Evolutionary conservation across 2,797 vertebrate genomes (phyloP), one percentile per base, ranked within the genome.

Genomic region (Enteromius paludinosus): DNA sequence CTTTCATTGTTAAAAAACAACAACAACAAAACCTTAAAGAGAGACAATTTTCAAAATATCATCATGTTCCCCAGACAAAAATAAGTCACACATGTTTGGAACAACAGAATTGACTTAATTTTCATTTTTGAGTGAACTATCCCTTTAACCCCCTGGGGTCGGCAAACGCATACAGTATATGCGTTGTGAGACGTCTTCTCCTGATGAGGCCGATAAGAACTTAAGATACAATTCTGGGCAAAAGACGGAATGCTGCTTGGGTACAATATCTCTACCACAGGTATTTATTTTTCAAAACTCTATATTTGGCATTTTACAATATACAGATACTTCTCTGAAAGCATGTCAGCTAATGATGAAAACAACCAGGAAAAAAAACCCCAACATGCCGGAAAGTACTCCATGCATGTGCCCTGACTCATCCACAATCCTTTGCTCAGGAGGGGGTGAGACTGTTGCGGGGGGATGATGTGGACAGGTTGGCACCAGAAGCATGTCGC

Each of bases 401-500:
- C 8, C 1, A 65, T 65, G 70, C 72, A 33, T 41, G 71, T 76
- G 25, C 35, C 28, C 47, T 72, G 66, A 65, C 38, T 83, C 78
- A 81, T 68, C 54, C 54, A 30, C 43, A 68, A 75, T 75, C 43
- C 68, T 73, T 65, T 73, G 33, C 77, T 66, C 43, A 9, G 35
- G 38, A 68, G 59, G 79, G 78, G 65, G 52, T 47, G 68, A 68
- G 80, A 71, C 83, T 79, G 61, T 83, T 68, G 56, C 49, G 56
- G 75, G 54, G 49, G 74, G 82, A 23, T 87, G 62, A 87, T 68
- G 87, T 78, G 83, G 87, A 88, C 88, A 79, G 75, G 30, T 82
- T 93, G 92, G 92, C 92, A 93, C 86, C 82, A 87, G 91, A 92
- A 90, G 83, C 85, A 88, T 92, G 92, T 93, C 92, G 92, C 82